Percentiles rank a stretch among this genome's conserved stretches.
phyloP scores from a whole-genome alignment of 2,797 vertebrate genomes.

The Acomys russatus region DNA sequence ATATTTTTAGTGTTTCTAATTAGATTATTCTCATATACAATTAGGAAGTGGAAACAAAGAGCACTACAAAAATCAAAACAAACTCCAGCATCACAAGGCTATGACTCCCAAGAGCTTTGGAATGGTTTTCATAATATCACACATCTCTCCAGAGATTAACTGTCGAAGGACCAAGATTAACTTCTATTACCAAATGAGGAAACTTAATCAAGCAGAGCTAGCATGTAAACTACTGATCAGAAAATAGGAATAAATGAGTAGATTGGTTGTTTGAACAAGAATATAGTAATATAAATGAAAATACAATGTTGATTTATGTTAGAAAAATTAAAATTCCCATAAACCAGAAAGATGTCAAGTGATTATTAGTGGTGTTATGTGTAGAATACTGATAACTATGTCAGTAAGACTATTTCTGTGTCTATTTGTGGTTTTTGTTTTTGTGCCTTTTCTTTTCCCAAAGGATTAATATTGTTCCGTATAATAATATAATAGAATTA shows the following conservation, averaged over 20 bases:
- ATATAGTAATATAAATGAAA: not conserved
- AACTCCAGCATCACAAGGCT: not conserved
- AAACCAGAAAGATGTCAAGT: not conserved
- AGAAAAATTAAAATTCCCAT: conserved; percentile 24
- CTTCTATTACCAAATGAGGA: not conserved
- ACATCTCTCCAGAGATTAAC: not conserved
- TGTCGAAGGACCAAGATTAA: not conserved
- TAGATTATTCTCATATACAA: conserved; percentile 7
- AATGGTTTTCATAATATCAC: not conserved
- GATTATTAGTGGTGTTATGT: not conserved
- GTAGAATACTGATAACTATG: not conserved
- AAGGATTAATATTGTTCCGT: not conserved
- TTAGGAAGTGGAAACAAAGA: not conserved
- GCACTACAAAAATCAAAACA: not conserved
- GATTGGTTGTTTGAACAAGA: not conserved
- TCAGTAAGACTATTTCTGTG: not conserved
- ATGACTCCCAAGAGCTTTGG: not conserved
- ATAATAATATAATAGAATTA: not conserved
- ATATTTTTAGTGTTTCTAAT: conserved; percentile 5
- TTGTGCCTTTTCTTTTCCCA: not conserved
- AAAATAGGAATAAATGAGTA: conserved; percentile 7
- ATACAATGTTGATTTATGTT: not conserved
- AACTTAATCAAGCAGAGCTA: not conserved
- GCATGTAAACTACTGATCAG: not conserved
- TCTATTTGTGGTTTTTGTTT: not conserved